Evolutionary conservation across 2,797 vertebrate species (phyloP).

Genomic region (Pangasius larnaudii): DNA sequence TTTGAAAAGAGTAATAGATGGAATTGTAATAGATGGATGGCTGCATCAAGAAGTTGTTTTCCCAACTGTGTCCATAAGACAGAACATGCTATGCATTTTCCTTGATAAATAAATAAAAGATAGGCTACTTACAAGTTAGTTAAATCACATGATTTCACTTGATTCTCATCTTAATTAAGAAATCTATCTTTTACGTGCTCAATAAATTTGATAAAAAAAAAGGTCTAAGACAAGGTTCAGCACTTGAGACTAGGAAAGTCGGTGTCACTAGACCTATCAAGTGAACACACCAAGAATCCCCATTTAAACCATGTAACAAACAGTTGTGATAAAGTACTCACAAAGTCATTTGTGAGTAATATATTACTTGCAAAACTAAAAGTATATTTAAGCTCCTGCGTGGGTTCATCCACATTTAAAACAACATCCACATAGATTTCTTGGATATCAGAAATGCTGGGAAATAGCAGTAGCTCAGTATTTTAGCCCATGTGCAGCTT

Average conservation of each 20-base stretch:
- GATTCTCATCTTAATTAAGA: neutral
- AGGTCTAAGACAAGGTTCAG: neutral
- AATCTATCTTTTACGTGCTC: neutral
- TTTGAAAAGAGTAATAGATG: neutral
- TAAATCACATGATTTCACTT: neutral
- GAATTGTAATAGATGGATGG: neutral
- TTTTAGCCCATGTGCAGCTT: too few relatives aligned
- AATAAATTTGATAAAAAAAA: neutral
- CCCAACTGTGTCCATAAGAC: neutral
- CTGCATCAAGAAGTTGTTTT: neutral
- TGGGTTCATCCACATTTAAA: neutral
- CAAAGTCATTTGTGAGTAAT: neutral
- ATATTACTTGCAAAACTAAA: neutral
- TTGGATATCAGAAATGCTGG: too few relatives aligned
- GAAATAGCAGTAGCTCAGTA: too few relatives aligned
- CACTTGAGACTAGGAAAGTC: neutral
- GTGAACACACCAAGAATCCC: neutral
- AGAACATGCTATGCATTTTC: constrained; percentile 12
- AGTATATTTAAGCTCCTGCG: neutral
- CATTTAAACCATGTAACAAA: neutral
- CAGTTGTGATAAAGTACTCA: neutral
- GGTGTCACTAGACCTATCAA: neutral
- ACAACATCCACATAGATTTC: too few relatives aligned
- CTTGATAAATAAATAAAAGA: neutral
- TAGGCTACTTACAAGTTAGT: neutral